Evolutionary conservation across 64 coral and sea anemone species (phyloP), one percentile per base, ranked within the genome.

Genomic region (Catalaphyllia jardinei): DNA sequence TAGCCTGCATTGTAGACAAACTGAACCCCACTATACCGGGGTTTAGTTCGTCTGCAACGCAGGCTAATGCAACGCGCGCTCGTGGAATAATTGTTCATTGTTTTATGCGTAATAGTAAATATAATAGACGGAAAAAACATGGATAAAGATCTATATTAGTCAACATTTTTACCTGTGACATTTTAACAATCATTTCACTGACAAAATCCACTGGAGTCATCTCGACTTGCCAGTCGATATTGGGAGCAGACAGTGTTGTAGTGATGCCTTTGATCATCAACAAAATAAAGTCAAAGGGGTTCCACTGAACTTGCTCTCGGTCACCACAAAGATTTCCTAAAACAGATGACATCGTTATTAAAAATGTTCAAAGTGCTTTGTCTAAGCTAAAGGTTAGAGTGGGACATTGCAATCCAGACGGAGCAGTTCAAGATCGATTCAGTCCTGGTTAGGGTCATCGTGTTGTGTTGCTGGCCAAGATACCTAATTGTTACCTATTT

Each of bases 201-300:
- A 88, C 95, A 77, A 97, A 97, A 49, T 97, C 95, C n/a, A 97
- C 95, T 8, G 95, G 95, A 30, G 91, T 97, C 91, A 97, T 88
- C 82, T 97, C 95, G 52, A 97, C 59, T 62, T 90, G 79, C 95
- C 95, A 97, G 91, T 93, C 88, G 18, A 97, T 39, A 93, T 91
- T 73, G 0, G 95, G 95, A 29, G 95, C 95, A 16, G 81, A 77
- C 5, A 93, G 61, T 49, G 95, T 97, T 86, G 86, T 82, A 22
- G 92, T 86, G 67, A 92, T 87, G 10, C 94, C 95, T 31, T 85
- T 87, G 55, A 97, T 76, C 69, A 97, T 87, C 28, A 97, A 49
- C 35, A 97, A 71, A 61, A 77, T 97, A 87, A 97, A 97, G 67
- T 97, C 95, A 31, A 93, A 5, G 33, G 95, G 95, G 55, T 97